Conservation (phyloP, 1,140 invertebrate genomes). For the Bombus vancouverensis region DNA sequence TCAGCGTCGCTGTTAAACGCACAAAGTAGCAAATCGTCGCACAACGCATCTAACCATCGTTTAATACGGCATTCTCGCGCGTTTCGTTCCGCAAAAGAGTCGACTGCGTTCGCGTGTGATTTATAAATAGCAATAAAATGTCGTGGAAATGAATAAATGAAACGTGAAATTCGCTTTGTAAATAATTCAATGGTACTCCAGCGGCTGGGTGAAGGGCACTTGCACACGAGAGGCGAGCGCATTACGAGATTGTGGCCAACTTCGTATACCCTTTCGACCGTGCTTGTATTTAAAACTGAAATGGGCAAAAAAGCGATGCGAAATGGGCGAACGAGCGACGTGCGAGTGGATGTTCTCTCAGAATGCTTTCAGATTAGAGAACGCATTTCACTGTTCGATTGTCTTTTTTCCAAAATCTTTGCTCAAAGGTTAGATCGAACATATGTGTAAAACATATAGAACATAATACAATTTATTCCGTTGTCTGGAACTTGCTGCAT, state of each 20-base stretch:
- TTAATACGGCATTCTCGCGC: not conserved
- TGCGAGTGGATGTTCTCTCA: not conserved
- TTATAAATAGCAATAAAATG: too few relatives aligned
- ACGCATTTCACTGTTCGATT: too few relatives aligned
- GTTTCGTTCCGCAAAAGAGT: not conserved
- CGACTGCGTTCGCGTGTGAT: too few relatives aligned
- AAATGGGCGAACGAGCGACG: too few relatives aligned
- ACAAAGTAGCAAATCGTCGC: not conserved
- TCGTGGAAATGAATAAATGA: constrained; percentile 13
- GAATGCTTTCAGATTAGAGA: not conserved
- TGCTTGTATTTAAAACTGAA: constrained; percentile 7
- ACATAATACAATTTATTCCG: too few relatives aligned
- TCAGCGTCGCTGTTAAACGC: too few relatives aligned
- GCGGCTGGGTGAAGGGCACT: not conserved
- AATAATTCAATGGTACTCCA: constrained; percentile 5
- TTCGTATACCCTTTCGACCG: not conserved
- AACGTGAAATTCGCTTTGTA: constrained; percentile 10
- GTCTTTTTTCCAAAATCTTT: not conserved
- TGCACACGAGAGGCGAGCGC: not conserved
- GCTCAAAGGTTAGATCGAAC: too few relatives aligned
- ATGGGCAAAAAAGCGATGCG: not conserved
- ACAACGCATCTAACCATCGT: not conserved
- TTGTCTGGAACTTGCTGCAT: too few relatives aligned
- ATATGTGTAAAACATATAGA: too few relatives aligned
- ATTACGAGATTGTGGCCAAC: not conserved